Percentiles rank a stretch among this genome's conserved stretches.
These are phyloP conservation scores for Agriopis leucophaearia DNA, from an alignment of 2,888 invertebrate genomes.

Conservation along the genomic window DNA sequence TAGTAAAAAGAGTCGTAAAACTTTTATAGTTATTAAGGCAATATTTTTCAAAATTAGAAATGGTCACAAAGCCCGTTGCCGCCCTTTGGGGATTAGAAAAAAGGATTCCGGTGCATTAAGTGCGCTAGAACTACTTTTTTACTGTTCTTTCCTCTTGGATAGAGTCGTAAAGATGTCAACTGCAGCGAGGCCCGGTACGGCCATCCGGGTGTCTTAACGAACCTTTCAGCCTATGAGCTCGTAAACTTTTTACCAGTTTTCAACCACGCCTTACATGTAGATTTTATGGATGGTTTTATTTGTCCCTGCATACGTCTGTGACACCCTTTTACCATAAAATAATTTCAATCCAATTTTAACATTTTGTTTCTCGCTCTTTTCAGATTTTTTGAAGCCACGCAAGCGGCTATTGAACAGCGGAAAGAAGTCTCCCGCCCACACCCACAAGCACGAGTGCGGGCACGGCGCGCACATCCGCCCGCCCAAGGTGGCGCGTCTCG, in stretches of 20 bases:
- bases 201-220: slow-evolving; percentile 69
- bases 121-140: slow-evolving; percentile 66
- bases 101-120: slow-evolving; percentile 70
- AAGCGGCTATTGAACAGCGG: slow-evolving; percentile 85
- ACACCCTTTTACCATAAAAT: slow-evolving; percentile 30
- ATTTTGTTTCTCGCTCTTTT: slow-evolving; percentile 61
- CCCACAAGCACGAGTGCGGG: slow-evolving; percentile 78
- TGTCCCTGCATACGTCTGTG: slow-evolving; percentile 20
- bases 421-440: slow-evolving; percentile 81
- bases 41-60: slow-evolving; percentile 78
- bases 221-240: slow-evolving; percentile 66
- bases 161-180: slow-evolving; percentile 73
- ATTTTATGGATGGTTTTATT: slow-evolving; percentile 38
- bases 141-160: slow-evolving; percentile 67
- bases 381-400: slow-evolving; percentile 90
- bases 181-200: slow-evolving; percentile 57
- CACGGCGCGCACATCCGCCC: slow-evolving; percentile 81
- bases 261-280: slow-evolving; percentile 44
- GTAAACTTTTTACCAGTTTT: slow-evolving; percentile 61
- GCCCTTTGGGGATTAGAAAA: slow-evolving; percentile 66
- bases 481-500: slow-evolving; percentile 79
- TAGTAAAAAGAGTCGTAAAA: slow-evolving; percentile 80
- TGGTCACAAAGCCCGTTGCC: slow-evolving; percentile 72
- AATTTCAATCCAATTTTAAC: slow-evolving; percentile 24
- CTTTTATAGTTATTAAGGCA: slow-evolving; percentile 74